phyloP scores from a whole-genome alignment of 2,797 vertebrate genomes.

The Holocentrus rufus region DNA sequence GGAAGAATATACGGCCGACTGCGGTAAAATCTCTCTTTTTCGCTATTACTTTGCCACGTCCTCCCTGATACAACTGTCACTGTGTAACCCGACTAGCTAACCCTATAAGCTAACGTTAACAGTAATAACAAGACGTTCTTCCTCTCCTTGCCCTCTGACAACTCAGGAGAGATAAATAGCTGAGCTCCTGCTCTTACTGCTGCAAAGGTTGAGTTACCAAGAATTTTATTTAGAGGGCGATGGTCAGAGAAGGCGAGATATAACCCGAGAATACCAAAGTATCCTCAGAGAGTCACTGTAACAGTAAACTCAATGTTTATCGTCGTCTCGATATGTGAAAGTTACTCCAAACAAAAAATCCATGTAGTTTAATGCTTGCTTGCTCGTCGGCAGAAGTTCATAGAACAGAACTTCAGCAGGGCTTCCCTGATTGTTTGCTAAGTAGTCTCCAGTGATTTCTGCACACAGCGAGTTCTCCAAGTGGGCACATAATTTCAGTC shows the following conservation, averaged over 20 bases:
- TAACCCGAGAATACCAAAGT: too few relatives aligned
- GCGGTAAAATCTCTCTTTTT: conserved; percentile 77
- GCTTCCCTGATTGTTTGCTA: too few relatives aligned
- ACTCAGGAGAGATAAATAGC: conserved; percentile 1
- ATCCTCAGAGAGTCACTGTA: too few relatives aligned
- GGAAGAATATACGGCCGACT: conserved; percentile 85
- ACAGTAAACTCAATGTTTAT: not conserved
- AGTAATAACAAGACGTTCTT: not conserved
- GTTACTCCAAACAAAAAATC: too few relatives aligned
- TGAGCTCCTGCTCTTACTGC: not conserved
- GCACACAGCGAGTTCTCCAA: too few relatives aligned
- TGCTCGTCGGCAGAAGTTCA: too few relatives aligned
- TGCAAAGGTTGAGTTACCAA: too few relatives aligned
- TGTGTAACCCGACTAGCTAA: conserved; percentile 49
- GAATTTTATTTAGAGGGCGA: too few relatives aligned
- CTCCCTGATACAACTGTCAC: conserved; percentile 55
- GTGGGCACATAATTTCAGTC: too few relatives aligned
- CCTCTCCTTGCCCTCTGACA: conserved; percentile 42
- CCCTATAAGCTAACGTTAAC: conserved; percentile 36
- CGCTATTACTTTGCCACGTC: conserved; percentile 77
- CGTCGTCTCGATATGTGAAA: not conserved
- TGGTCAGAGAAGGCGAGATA: not conserved
- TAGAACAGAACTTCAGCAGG: too few relatives aligned
- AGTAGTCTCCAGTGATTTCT: too few relatives aligned
- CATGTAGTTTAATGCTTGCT: too few relatives aligned